phyloP scores from a whole-genome alignment of 2,888 invertebrate genomes.

The Ichneumoninae sp. region DNA sequence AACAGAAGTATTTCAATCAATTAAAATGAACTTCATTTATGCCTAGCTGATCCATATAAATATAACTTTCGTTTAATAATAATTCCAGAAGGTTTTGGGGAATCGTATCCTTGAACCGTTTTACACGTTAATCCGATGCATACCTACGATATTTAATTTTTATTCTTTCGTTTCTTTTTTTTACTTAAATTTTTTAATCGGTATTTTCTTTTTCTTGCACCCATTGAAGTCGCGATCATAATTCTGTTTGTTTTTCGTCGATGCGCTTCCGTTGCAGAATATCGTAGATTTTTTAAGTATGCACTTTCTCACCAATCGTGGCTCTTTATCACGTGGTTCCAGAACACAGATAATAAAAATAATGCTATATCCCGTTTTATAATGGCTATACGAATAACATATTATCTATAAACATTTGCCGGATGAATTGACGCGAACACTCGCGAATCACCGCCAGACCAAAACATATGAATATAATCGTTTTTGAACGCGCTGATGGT shows the following conservation, averaged over 20 bases:
- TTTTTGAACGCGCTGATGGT: conserved; percentile 45
- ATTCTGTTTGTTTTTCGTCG: conserved; percentile 42
- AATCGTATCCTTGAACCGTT: conserved; percentile 74
- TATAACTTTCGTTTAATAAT: conserved; percentile 79
- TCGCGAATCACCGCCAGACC: conserved; percentile 46
- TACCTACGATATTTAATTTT: conserved; percentile 57
- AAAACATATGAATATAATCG: conserved; percentile 51
- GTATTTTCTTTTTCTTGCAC: conserved; percentile 34
- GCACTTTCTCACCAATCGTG: conserved; percentile 46
- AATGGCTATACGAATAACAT: conserved; percentile 76
- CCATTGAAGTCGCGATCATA: conserved; percentile 32
- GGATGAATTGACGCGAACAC: conserved; percentile 35
- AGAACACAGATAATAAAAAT: conserved; percentile 72
- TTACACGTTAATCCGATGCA: conserved; percentile 71
- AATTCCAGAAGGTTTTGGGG: conserved; percentile 73
- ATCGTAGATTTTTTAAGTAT: conserved; percentile 61
- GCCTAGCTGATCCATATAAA: conserved; percentile 81
- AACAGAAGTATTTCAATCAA: conserved; percentile 71
- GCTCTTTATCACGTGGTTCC: conserved; percentile 57
- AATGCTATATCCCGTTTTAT: conserved; percentile 73
- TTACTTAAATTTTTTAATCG: conserved; percentile 29
- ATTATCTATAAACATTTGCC: conserved; percentile 73
- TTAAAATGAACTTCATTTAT: conserved; percentile 80
- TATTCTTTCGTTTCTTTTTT: conserved; percentile 53
- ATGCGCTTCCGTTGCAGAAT: conserved; percentile 1